Base-by-base conservation (phyloP, 2,113 vertebrate species). In the Sorex fumeus region DNA sequence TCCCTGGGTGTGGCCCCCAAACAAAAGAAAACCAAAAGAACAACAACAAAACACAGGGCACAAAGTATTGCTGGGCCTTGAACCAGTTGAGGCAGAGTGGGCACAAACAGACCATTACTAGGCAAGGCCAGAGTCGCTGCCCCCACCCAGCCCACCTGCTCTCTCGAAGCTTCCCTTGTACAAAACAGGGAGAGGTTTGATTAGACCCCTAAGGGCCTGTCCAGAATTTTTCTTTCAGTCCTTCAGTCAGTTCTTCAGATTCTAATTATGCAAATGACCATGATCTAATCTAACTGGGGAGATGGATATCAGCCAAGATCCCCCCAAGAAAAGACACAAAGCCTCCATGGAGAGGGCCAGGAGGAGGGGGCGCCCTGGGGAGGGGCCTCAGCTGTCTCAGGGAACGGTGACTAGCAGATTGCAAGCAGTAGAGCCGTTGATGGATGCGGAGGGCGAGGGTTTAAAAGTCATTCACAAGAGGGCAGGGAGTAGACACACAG, bases 371-470 rank as follows among this genome's bases (percentile, higher is more conserved):
- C 1, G 16, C 32, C 9, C 0, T 1, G 53, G 4, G 36, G 21
- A 23, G 21, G 27, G n/a, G 0, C 0, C 10, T 34, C 1, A 3
- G 45, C 0, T 9, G 11, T 21, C 4, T 27, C 23, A 8, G 15
- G 4, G 50, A 7, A 57, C 16, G 18, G 40, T 8, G 12, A 70
- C 8, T 16, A 12, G 53, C 13, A 53, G 53, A 53, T 53, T 0
- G 13, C 53, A 15, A 53, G 18, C 53, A 53, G 13, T 53, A 53
- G 53, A 19, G 40, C 40, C 40, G 7, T 40, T 40, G 40, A 53
- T 53, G 13, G 53, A 53, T 19, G 13, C 53, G 18, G 13, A 53
- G 53, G 50, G 53, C 53, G 15, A 53, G 53, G 53, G 18, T 53
- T 53, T 19, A 53, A 53, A 53, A 53, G 53, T 53, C 53, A 53